Evolutionary conservation across 2,888 invertebrate genomes (phyloP).

Genomic region (Eupithecia exiguata): DNA sequence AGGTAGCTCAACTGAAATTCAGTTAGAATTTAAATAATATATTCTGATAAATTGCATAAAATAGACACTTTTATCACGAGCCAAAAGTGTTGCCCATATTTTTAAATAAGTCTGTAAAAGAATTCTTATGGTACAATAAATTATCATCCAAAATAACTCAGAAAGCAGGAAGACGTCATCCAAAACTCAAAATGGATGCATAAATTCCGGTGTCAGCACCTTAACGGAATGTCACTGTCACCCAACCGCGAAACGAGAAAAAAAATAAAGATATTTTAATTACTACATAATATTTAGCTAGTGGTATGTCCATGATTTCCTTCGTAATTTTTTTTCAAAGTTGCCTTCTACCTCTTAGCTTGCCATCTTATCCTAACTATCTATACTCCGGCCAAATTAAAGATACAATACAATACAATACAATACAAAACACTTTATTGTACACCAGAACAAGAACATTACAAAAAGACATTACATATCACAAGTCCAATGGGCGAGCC

Average conservation of each 20-base stretch:
- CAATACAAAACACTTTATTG: too few species aligned
- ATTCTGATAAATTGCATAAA: too few species aligned
- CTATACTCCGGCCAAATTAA: neutral
- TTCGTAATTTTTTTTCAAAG: neutral
- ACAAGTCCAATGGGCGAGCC: too few species aligned
- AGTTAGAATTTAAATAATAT: too few species aligned
- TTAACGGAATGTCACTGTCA: slow-evolving; percentile 61
- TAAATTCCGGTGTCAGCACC: slow-evolving; percentile 56
- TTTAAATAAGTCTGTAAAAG: neutral
- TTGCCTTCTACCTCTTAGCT: too few species aligned
- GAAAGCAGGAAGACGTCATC: slow-evolving; percentile 56
- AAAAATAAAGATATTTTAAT: slow-evolving; percentile 75
- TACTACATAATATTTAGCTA: slow-evolving; percentile 56
- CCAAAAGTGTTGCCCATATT: neutral
- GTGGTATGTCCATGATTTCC: neutral
- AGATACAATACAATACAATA: too few species aligned
- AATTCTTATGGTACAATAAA: too few species aligned
- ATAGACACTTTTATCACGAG: neutral
- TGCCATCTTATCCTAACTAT: too few species aligned
- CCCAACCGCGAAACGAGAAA: slow-evolving; percentile 75
- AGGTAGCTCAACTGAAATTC: too few species aligned
- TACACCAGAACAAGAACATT: too few species aligned
- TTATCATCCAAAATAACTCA: slow-evolving; percentile 26
- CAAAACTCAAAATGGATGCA: slow-evolving; percentile 48
- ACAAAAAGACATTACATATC: too few species aligned